Percentiles rank a stretch among this genome's conserved stretches.
These are phyloP conservation scores for Drosophila seclusa DNA, from an alignment of 2,888 invertebrate genomes.

Conservation along the genomic window DNA sequence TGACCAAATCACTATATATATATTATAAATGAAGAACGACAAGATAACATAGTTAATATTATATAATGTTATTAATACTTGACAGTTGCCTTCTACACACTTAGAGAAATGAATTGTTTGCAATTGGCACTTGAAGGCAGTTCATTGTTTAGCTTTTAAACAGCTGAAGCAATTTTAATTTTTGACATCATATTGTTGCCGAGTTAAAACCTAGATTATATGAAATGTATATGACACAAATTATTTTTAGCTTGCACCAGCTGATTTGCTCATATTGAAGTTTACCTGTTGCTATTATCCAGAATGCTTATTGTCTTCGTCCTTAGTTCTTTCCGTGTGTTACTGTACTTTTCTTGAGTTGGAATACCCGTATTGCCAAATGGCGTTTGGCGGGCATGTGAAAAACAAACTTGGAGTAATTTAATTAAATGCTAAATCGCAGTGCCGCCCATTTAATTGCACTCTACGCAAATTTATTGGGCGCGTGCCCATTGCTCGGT, in stretches of 20 bases:
- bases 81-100: background rate
- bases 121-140: background rate
- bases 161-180: background rate
- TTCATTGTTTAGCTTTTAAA: background rate
- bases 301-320: background rate
- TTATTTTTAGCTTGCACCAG: background rate
- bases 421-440: constrained; percentile 57
- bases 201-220: background rate
- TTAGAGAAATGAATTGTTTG: background rate
- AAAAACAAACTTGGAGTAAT: constrained; percentile 20
- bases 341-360: background rate
- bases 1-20: background rate
- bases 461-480: constrained; percentile 57
- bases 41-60: background rate
- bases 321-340: background rate
- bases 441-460: constrained; percentile 52
- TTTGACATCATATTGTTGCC: too few relatives aligned
- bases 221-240: too few relatives aligned
- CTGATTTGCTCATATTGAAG: background rate
- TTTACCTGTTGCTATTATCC: background rate
- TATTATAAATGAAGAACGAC: background rate
- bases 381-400: background rate
- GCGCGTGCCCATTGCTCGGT: constrained; percentile 60
- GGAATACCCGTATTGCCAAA: background rate
- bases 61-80: background rate